Conservation (phyloP, 2,888 invertebrate species). For the Mesochorus sp. region DNA sequence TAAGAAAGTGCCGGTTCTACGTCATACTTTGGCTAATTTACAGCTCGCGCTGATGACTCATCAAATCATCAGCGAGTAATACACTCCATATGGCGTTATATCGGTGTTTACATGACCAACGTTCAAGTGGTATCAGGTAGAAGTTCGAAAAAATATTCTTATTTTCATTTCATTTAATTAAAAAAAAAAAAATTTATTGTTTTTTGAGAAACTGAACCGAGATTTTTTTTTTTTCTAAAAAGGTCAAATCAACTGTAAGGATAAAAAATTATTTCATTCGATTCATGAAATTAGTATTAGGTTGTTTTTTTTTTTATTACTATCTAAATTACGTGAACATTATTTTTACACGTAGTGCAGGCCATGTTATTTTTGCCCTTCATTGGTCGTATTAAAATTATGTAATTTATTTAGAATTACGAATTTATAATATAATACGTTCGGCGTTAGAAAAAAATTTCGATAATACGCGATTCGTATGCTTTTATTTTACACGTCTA, state of each 20-base stretch:
- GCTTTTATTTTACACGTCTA: not conserved
- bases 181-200: constrained; percentile 4
- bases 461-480: constrained; percentile 13
- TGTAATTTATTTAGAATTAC: not conserved
- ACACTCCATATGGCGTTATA: not conserved
- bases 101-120: constrained; percentile 31
- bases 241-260: too few species aligned
- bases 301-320: constrained; percentile 13
- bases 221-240: not conserved
- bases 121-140: constrained; percentile 36
- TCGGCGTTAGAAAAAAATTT: constrained; percentile 41
- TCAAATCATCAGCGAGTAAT: constrained; percentile 5
- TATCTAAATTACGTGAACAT: constrained; percentile 11
- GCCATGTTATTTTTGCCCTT: not conserved
- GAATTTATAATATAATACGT: not conserved
- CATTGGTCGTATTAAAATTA: not conserved
- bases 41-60: not conserved
- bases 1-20: constrained; percentile 3
- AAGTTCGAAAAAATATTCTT: not conserved
- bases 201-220: not conserved
- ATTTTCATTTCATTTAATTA: not conserved
- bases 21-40: constrained; percentile 27
- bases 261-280: not conserved
- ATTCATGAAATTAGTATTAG: not conserved
- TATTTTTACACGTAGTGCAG: not conserved